phyloP scores from a whole-genome alignment of 2,113 vertebrate genomes.

The Litocranius walleri region DNA sequence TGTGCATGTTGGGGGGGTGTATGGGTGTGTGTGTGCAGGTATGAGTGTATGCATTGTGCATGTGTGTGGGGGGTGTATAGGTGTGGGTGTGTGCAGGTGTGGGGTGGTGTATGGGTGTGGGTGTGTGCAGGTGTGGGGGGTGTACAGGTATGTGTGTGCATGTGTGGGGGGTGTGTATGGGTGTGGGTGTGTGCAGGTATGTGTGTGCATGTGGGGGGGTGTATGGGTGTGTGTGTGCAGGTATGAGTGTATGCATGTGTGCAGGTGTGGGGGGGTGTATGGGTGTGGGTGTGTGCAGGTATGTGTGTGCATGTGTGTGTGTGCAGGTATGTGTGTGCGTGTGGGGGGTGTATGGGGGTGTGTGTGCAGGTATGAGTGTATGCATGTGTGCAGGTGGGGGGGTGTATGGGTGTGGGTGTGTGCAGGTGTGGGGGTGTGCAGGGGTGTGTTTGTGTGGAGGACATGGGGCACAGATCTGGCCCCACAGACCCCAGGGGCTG shows the following conservation, averaged over 20 bases:
- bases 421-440: background rate
- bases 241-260: fast-evolving
- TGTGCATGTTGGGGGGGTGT: no score
- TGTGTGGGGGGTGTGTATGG: no score
- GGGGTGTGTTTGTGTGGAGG: background rate
- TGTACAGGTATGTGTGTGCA: background rate
- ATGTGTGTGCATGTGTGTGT: fast-evolving
- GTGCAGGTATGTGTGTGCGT: no score
- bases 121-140: background rate
- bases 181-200: no score
- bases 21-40: no score
- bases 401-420: background rate
- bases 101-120: background rate
- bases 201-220: no score
- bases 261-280: fast-evolving
- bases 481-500: background rate
- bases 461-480: background rate
- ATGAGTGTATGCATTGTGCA: no score
- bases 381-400: no score
- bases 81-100: fast-evolving
- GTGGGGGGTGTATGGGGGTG: no score
- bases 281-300: no score
- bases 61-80: fast-evolving
- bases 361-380: no score
- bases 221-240: fast-evolving